These are phyloP conservation scores for Nicator chloris DNA, from an alignment of 2,113 vertebrate species.

Conservation along the genomic window DNA sequence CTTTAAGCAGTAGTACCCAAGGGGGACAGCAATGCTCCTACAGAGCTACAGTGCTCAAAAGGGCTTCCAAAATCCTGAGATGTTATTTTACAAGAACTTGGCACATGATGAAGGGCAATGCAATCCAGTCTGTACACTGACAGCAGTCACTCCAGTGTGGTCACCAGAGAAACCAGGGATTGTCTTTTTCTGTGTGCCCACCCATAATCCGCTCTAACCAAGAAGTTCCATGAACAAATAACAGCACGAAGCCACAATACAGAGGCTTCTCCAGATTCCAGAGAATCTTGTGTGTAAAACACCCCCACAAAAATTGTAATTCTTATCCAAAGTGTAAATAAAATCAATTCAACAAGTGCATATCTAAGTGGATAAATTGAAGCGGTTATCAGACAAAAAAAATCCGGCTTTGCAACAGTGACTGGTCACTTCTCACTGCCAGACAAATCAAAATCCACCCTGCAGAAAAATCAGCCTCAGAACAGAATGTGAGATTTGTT, in stretches of 20 bases:
- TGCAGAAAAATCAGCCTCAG: slow-evolving; percentile 48
- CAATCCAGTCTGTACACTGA: neutral
- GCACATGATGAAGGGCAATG: neutral
- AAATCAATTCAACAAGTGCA: slow-evolving; percentile 62
- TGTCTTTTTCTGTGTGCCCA: neutral
- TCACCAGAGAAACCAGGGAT: neutral
- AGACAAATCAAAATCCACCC: slow-evolving; percentile 67
- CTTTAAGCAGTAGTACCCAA: neutral
- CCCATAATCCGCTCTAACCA: neutral
- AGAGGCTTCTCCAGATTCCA: neutral
- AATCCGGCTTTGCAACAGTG: slow-evolving; percentile 29
- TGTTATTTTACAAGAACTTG: neutral
- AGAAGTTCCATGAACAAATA: slow-evolving; percentile 36
- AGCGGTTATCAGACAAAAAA: slow-evolving; percentile 54
- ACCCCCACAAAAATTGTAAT: neutral
- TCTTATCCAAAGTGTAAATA: neutral
- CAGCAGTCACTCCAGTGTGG: neutral
- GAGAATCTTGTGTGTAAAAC: neutral
- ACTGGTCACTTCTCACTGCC: slow-evolving; percentile 52
- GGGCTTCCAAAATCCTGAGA: slow-evolving; percentile 1
- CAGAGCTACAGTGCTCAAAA: neutral
- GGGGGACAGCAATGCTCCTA: neutral
- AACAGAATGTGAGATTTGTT: slow-evolving; percentile 57
- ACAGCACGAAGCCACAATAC: neutral
- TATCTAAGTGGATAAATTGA: neutral